Evolutionary conservation across 1,140 invertebrate species (phyloP), one percentile per base, ranked within the genome.

Genomic region (Trissolcus basalis): DNA sequence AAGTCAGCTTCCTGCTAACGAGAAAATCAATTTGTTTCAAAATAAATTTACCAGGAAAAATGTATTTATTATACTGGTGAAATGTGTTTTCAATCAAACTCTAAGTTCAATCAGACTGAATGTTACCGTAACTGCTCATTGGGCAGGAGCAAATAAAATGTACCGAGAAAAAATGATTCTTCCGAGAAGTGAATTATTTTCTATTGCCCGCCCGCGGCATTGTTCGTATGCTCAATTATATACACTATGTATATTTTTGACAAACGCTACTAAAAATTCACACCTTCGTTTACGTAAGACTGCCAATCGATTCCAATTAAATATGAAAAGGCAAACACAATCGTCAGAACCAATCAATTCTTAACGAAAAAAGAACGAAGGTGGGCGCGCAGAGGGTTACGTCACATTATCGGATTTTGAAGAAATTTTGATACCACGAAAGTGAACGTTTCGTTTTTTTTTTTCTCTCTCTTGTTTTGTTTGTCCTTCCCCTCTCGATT

Each of bases 11-110:
- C 43, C 13, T 44, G 6, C 11, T 53, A 53, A 32, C 36, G 8
- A 41, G 35, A 53, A 53, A 41, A 16, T 53, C 15, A 53, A 39
- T 19, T 12, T 14, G 13, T 15, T 53, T 35, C 0, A 27, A 27
- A 27, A 9, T 56, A 44, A 7, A 45, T 45, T 44, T 56, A 56
- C 54, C 8, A 10, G 33, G 54, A 56, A 56, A 44, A 44, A 45
- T 45, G 6, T 45, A 56, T 55, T 55, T 55, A 44, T 45, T 56
- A 15, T 45, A 32, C 54, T 6, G 11, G 14, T 16, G 49, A 63
- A 65, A 49, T 65, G 51, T 65, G 61, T 55, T 65, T 55, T 33
- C 61, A 65, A 55, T 65, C 61, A 63, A 63, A 61, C 48, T 35
- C 19, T 1, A 16, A 55, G 39, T 48, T 55, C 44, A 55, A 16